Conservation (phyloP, 30 jellyfish, hydroid and myxozoan genomes). For the Pseudorhiza aurosa region DNA sequence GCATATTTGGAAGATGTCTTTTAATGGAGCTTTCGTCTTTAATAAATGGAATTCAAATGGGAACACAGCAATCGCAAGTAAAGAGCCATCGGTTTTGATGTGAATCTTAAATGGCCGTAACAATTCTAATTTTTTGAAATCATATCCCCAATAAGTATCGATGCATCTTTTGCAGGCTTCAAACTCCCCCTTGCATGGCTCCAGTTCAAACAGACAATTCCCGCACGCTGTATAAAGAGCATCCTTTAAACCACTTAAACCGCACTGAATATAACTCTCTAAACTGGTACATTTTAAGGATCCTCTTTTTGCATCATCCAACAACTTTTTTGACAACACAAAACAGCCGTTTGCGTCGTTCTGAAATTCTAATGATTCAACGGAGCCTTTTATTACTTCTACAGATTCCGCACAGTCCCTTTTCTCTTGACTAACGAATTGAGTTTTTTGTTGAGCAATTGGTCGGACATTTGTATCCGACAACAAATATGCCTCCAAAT, state of each 20-base stretch:
- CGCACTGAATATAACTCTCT: neutral
- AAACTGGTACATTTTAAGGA: neutral
- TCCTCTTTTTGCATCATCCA: neutral
- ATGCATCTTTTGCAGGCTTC: slow-evolving; percentile 18
- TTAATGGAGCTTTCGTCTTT: neutral
- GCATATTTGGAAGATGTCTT: slow-evolving; percentile 1
- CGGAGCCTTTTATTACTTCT: neutral
- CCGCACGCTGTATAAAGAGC: slow-evolving; percentile 22
- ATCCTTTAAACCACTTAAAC: neutral
- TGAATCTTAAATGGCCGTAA: slow-evolving; percentile 28
- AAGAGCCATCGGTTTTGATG: neutral
- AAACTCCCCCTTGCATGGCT: neutral
- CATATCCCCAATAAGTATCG: slow-evolving; percentile 16
- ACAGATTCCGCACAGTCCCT: neutral
- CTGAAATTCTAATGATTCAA: slow-evolving; percentile 1
- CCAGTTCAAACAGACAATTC: slow-evolving; percentile 20
- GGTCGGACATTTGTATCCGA: slow-evolving; percentile 6
- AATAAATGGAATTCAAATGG: slow-evolving; percentile 15
- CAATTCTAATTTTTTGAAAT: slow-evolving; percentile 1
- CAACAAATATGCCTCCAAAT: slow-evolving; percentile 12
- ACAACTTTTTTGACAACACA: neutral
- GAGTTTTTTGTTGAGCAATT: neutral
- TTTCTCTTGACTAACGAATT: neutral
- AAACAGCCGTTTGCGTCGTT: neutral
- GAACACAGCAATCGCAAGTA: slow-evolving; percentile 10